These are phyloP conservation scores for Antrozous pallidus DNA, from an alignment of 2,797 vertebrate species.

Conservation along the genomic window DNA sequence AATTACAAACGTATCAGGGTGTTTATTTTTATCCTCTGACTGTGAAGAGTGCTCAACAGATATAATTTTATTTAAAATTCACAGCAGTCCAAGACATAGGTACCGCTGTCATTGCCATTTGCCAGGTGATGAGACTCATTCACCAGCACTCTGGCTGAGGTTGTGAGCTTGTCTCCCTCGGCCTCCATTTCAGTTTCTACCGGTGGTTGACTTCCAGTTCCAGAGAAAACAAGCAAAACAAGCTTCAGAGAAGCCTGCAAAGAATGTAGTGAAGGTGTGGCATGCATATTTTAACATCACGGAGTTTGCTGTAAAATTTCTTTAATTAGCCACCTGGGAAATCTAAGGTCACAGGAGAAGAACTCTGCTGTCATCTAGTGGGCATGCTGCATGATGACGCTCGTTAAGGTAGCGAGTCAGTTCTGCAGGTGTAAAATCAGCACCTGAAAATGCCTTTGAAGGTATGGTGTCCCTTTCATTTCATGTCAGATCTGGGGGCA, in stretches of 20 bases:
- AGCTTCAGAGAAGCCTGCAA: background rate
- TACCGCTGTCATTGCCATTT: background rate
- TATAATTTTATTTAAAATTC: background rate
- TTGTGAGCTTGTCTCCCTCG: too few relatives aligned
- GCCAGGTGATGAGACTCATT: background rate
- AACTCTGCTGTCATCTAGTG: conserved; percentile 80
- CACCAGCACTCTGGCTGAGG: background rate
- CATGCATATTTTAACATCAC: background rate
- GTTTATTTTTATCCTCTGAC: background rate
- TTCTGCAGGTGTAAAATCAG: background rate
- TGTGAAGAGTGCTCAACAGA: background rate
- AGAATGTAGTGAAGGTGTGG: background rate
- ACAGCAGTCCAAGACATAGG: background rate
- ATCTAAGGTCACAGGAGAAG: background rate
- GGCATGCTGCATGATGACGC: background rate
- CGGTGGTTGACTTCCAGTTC: background rate
- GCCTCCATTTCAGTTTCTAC: background rate
- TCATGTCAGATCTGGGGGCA: background rate
- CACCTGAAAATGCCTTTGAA: background rate
- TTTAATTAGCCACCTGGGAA: background rate
- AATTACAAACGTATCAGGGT: background rate
- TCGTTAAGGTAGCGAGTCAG: background rate
- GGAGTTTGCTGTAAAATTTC: background rate
- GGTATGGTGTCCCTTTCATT: background rate
- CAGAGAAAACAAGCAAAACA: background rate